Conservation (phyloP, 2,797 vertebrate species). For the Carduelis carduelis region DNA sequence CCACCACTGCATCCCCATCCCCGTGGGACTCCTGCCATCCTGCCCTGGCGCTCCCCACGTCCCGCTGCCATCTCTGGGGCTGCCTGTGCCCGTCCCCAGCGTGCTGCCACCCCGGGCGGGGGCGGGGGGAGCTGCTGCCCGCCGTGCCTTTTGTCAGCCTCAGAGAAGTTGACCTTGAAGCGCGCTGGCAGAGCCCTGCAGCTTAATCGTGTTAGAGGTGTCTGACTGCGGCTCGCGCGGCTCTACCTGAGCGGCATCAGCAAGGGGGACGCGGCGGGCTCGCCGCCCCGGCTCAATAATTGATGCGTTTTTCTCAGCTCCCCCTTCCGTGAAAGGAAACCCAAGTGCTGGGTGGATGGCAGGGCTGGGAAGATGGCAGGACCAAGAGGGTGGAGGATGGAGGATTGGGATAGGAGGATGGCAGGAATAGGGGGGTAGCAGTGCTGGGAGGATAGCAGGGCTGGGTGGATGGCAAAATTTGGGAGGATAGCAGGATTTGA, state of each 20-base stretch:
- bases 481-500: background rate
- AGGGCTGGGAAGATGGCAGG: background rate
- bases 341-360: background rate
- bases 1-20: background rate
- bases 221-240: conserved; percentile 48
- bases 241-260: conserved; percentile 63
- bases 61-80: background rate
- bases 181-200: conserved; percentile 50
- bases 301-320: conserved; percentile 54
- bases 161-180: conserved; percentile 57
- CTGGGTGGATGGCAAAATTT: background rate
- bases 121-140: background rate
- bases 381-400: background rate
- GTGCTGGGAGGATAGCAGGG: background rate
- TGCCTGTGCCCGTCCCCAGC: background rate
- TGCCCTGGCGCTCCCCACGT: background rate
- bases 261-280: conserved; percentile 34
- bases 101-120: background rate
- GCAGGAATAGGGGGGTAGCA: background rate
- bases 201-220: conserved; percentile 54
- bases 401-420: background rate
- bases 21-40: fast-evolving
- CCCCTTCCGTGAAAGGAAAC: conserved; percentile 58
- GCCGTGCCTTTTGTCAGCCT: conserved; percentile 48
- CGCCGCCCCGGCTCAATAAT: conserved; percentile 57